Conservation (phyloP, 1,140 invertebrate species). For the Ganaspis sp. region DNA sequence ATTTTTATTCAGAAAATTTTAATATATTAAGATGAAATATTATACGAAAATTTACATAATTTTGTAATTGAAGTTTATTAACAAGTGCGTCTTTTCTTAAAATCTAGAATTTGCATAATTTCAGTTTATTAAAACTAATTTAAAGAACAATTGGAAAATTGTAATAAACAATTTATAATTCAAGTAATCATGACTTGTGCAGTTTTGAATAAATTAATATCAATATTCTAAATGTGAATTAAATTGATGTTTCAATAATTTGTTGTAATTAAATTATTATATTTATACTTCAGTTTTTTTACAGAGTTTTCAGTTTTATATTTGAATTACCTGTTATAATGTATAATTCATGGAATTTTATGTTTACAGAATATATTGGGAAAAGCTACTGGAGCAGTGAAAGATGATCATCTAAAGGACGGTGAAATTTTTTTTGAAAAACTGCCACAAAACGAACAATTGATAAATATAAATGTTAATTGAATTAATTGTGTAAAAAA, state of each 20-base stretch:
- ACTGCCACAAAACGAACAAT: conserved; percentile 29
- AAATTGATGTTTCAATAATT: too few species aligned
- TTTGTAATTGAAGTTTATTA: background rate
- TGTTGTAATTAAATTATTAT: too few species aligned
- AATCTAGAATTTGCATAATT: conserved; percentile 1
- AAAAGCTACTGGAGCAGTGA: conserved; percentile 75
- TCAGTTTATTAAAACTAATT: too few species aligned
- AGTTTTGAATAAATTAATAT: background rate
- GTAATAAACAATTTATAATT: too few species aligned
- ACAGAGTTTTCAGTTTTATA: too few species aligned
- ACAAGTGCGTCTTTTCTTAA: conserved; percentile 32
- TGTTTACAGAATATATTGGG: conserved; percentile 70
- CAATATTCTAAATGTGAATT: too few species aligned
- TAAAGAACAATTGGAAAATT: too few species aligned
- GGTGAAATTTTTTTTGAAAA: conserved; percentile 16
- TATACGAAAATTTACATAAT: too few species aligned
- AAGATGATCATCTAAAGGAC: conserved; percentile 61
- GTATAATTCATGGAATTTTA: conserved; percentile 40
- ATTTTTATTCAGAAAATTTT: too few species aligned
- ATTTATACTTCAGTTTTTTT: too few species aligned
- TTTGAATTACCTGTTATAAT: too few species aligned
- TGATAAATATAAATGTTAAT: background rate
- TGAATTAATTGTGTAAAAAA: background rate
- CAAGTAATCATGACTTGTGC: background rate
- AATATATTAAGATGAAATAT: too few species aligned